Base-by-base conservation (phyloP, 2,888 invertebrate genomes). In the Acleris emargana region DNA sequence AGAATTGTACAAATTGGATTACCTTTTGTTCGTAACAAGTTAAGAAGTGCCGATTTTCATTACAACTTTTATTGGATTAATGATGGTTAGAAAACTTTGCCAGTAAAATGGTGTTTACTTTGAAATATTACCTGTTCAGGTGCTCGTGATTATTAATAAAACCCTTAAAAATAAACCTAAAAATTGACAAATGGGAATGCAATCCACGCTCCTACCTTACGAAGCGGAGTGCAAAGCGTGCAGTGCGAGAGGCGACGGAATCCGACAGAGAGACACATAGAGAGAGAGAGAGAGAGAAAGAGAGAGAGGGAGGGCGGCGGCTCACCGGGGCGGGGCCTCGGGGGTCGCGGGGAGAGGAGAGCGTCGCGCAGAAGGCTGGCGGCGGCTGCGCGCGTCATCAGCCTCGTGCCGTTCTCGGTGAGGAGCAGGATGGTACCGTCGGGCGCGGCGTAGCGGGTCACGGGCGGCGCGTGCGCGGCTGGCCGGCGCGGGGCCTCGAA, bases 401-500 rank as follows among this genome's bases (percentile, higher is more conserved):
- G 91, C 78, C 94, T 87, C 81, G 94, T 94, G 88, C 94, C 94
- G 81, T 94, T 94, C 87, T 94, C 94, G 85, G 94, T 93, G 89
- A 94, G 93, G 83, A 94, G 93, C 84, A 94, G 93, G 88, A 94
- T 93, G 82, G 94, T 93, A 86, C 94, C 94, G 78, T 94, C 94
- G 71, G 94, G 91, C 76, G 94, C 93, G 75, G 93, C 93, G 91
- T 94, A 93, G 82, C 94, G 93, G 78, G 94, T 94, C 84, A 94
- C 87, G 71, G 94, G 89, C 72, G 93, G 92, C 67, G 87, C 87
- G 50, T 88, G 87, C 74, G 87, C 86, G 74, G 86, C 84, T 72
- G 87, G 86, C 77, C 84, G 86, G 79, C 81, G 83, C 75, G 89
- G 91, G 73, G 83, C 86, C 88, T 90, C 90, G 85, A 89, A 93